Evolutionary conservation across 1,140 invertebrate genomes (phyloP), one percentile per base, ranked within the genome.

Genomic region (Bombus balteatus): DNA sequence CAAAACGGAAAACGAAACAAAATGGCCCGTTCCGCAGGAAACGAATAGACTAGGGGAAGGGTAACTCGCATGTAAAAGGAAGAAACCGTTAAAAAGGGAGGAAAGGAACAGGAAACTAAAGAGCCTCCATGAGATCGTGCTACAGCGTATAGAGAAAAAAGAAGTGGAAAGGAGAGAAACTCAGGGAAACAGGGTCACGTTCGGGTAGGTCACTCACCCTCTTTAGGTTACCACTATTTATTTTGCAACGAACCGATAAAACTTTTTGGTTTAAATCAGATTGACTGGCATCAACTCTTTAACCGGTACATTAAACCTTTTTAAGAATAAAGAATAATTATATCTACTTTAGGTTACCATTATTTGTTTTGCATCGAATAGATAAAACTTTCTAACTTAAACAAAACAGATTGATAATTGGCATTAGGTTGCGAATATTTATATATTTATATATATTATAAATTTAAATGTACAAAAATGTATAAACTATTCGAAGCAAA

Each of bases 201-300:
- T 94, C 93, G 92, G 92, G 90, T 92, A 92, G 92, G 91, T 91
- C 91, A 71, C 37, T 79, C 65, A 77, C 75, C 75, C 75, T 53
- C 82, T 78, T 34, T 10, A 5, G 25, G 28, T 41, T 68, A 22
- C 28, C 65, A 47, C 47, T 66, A 66, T 75, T 75, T 47, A 41
- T 32, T 53, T 47, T 2, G 28, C 70, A 28, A 39, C 25, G 25
- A 71, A 39, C 3, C 25, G 15, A 28, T 39, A 12, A 15, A 53
- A 66, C 18, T 66, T 66, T 43, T 18, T 25, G 9, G 2, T 9
- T 53, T n/a, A 12, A 43, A 32, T 37, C 13, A 47, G 37, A 37
- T 6, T 47, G n/a, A 47, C 47, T 74, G 12, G 13, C 37, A 72
- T 25, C 18, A 53, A 2, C 15, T 53, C 47, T 53, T 53, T 53